Percentiles rank a stretch among this genome's conserved stretches.
phyloP scores from a whole-genome alignment of 1,140 invertebrate species.

The Drosophila oshimai region DNA sequence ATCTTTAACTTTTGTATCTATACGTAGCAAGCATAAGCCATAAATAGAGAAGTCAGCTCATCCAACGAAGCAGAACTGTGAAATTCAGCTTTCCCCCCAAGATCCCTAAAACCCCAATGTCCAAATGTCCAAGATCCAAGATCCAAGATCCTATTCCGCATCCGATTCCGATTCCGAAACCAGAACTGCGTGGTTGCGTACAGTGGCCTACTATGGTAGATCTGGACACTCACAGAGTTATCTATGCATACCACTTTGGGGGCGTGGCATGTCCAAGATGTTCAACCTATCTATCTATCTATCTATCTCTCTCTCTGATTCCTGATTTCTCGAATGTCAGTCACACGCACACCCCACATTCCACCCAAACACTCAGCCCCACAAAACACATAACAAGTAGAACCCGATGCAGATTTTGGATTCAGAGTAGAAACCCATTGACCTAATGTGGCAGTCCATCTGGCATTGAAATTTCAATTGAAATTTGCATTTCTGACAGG shows the following conservation, averaged over 20 bases:
- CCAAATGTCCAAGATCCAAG: background rate
- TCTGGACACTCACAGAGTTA: slow-evolving; percentile 66
- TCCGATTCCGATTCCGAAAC: slow-evolving; percentile 40
- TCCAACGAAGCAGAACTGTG: slow-evolving; percentile 27
- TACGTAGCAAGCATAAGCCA: slow-evolving; percentile 50
- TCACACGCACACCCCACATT: slow-evolving; percentile 7
- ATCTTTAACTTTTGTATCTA: slow-evolving; percentile 52
- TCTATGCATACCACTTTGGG: slow-evolving; percentile 34
- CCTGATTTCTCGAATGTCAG: slow-evolving; percentile 35
- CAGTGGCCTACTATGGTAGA: slow-evolving; percentile 83
- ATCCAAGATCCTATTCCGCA: slow-evolving; percentile 4
- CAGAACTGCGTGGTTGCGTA: slow-evolving; percentile 82
- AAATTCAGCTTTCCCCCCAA: slow-evolving; percentile 18
- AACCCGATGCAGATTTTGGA: background rate
- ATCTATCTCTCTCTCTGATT: background rate
- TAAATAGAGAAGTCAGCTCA: slow-evolving; percentile 41
- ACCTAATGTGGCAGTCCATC: slow-evolving; percentile 56
- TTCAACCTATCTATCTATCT: slow-evolving; percentile 10
- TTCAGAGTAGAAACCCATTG: slow-evolving; percentile 10
- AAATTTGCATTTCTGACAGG: slow-evolving; percentile 57
- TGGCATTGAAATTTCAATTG: slow-evolving; percentile 68
- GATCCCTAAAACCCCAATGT: background rate
- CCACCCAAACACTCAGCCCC: slow-evolving; percentile 18
- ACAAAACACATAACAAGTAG: slow-evolving; percentile 14
- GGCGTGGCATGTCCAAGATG: slow-evolving; percentile 51